Conservation (phyloP, 1,140 invertebrate genomes). For the Steinernema feltiae region DNA sequence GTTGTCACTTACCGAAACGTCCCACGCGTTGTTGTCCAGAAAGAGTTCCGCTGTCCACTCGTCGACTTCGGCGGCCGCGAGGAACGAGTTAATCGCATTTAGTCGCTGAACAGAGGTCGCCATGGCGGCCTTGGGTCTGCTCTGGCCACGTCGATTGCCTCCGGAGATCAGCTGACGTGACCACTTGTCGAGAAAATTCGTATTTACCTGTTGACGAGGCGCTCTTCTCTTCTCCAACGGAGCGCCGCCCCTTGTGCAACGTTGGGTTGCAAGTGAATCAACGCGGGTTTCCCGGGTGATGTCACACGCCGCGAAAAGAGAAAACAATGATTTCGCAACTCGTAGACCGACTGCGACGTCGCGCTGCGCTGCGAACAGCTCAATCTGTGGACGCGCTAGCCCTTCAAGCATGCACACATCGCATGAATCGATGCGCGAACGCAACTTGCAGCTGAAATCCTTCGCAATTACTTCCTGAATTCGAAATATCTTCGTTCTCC, state of each 20-base stretch:
- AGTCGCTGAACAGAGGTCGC: neutral
- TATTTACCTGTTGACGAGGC: neutral
- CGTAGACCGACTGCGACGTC: too few relatives aligned
- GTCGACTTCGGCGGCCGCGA: neutral
- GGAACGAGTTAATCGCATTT: neutral
- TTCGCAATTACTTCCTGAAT: too few relatives aligned
- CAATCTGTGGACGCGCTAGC: too few relatives aligned
- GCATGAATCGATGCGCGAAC: too few relatives aligned
- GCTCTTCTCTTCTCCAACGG: neutral
- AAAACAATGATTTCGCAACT: neutral
- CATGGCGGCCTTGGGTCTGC: neutral
- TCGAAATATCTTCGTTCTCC: too few relatives aligned
- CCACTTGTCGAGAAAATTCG: neutral
- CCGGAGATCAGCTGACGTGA: constrained; percentile 1
- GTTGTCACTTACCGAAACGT: neutral
- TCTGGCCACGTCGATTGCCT: neutral
- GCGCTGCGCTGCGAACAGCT: too few relatives aligned
- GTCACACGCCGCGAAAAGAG: neutral
- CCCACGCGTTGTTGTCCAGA: neutral
- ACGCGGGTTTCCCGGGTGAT: neutral
- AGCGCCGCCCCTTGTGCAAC: constrained; percentile 7
- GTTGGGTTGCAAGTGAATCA: neutral
- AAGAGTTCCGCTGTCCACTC: constrained; percentile 5
- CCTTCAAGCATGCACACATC: too few relatives aligned
- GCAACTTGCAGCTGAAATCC: too few relatives aligned